phyloP scores from a whole-genome alignment of 2,797 vertebrate genomes.

The Pipistrellus kuhlii region DNA sequence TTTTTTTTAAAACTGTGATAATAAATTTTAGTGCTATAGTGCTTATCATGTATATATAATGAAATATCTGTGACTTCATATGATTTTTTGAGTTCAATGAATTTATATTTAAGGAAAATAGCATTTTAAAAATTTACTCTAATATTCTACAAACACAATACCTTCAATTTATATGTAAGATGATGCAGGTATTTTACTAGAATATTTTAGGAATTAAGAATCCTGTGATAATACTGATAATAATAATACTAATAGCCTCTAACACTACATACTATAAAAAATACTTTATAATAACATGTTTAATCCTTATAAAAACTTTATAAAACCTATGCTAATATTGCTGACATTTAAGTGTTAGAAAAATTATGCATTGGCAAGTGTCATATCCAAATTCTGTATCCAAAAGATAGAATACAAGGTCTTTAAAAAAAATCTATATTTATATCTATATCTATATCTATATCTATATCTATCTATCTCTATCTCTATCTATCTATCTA shows the following conservation, averaged over 20 bases:
- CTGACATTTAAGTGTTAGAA: background rate
- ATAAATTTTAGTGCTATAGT: background rate
- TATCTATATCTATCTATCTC: too few species aligned
- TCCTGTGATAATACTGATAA: background rate
- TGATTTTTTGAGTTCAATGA: background rate
- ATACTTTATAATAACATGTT: background rate
- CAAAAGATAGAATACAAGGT: background rate
- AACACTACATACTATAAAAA: background rate
- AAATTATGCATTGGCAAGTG: background rate
- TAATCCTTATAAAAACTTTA: background rate
- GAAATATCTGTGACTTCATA: background rate
- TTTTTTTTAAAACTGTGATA: background rate
- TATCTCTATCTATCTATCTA: too few species aligned
- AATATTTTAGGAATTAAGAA: background rate
- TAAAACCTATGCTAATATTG: background rate
- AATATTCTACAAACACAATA: background rate
- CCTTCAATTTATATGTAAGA: background rate
- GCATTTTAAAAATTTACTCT: background rate
- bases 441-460: too few species aligned
- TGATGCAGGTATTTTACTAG: background rate
- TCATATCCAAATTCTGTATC: background rate
- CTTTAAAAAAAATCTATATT: too few species aligned
- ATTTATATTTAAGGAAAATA: background rate
- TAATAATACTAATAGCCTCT: background rate
- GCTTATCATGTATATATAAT: background rate